A percentile compares a stretch with the other conserved stretches of the same genome.
Evolutionary conservation across 1,140 invertebrate genomes (phyloP).

Genomic region (Nomia melanderi): DNA sequence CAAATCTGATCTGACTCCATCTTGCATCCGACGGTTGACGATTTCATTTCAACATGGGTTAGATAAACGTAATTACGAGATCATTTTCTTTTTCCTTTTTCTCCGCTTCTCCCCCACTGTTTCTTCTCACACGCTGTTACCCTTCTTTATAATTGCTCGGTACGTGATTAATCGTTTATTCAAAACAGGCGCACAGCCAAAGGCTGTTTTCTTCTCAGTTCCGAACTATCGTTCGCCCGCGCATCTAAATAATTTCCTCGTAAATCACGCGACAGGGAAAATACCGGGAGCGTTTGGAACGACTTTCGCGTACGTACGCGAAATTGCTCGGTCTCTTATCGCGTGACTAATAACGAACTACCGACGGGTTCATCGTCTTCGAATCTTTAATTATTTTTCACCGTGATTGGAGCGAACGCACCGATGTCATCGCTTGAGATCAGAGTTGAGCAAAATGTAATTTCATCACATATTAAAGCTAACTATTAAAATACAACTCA

Average conservation of each 20-base stretch:
- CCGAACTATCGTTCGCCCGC: slow-evolving; percentile 9
- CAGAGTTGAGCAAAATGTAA: too few relatives aligned
- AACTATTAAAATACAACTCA: too few relatives aligned
- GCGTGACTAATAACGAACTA: slow-evolving; percentile 60
- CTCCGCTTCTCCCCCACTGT: background rate
- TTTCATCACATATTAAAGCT: too few relatives aligned
- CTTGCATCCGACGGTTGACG: too few relatives aligned
- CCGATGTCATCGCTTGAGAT: slow-evolving; percentile 21
- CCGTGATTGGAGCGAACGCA: slow-evolving; percentile 47
- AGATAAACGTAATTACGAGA: background rate
- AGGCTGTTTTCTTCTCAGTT: slow-evolving; percentile 17
- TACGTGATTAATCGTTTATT: slow-evolving; percentile 45
- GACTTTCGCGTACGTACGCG: slow-evolving; percentile 28
- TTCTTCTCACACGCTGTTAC: background rate
- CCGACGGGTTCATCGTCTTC: slow-evolving; percentile 3
- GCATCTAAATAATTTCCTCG: slow-evolving; percentile 44
- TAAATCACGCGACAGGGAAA: slow-evolving; percentile 44
- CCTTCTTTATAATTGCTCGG: background rate
- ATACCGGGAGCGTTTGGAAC: slow-evolving; percentile 8
- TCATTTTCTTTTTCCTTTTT: background rate
- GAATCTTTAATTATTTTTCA: slow-evolving; percentile 38
- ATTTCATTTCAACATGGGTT: slow-evolving; percentile 17
- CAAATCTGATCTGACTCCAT: too few relatives aligned
- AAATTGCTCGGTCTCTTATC: slow-evolving; percentile 53
- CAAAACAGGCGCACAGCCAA: slow-evolving; percentile 24